phyloP scores from a whole-genome alignment of 2,797 vertebrate genomes.

The Protonibea diacanthus region DNA sequence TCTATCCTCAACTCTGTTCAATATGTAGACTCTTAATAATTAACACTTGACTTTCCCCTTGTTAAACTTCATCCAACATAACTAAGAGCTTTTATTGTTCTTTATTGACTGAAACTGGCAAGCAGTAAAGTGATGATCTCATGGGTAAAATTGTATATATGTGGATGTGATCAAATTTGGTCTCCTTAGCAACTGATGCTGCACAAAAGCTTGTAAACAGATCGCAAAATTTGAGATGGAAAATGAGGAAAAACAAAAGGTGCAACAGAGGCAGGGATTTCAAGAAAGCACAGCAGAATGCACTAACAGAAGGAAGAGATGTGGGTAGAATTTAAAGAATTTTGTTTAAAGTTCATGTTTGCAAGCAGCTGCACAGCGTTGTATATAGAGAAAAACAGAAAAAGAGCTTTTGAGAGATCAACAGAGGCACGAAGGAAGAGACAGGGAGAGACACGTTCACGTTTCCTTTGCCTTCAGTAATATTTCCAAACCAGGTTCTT shows the following conservation, averaged over 20 bases:
- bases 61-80: constrained; percentile 19
- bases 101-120: constrained; percentile 46
- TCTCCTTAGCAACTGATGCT: constrained; percentile 74
- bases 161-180: constrained; percentile 64
- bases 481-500: constrained; percentile 60
- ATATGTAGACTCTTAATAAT: constrained; percentile 22
- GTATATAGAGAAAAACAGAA: not conserved
- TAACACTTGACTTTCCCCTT: constrained; percentile 16
- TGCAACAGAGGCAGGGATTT: not conserved
- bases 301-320: constrained; percentile 3
- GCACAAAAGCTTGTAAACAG: constrained; percentile 27
- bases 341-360: not conserved
- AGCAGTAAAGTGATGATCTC: constrained; percentile 58
- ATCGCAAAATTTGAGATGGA: not conserved
- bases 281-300: not conserved
- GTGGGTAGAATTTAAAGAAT: constrained; percentile 20
- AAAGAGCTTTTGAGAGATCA: not conserved
- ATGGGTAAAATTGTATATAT: constrained; percentile 49
- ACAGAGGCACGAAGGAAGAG: constrained; percentile 1
- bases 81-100: constrained; percentile 34
- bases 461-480: constrained; percentile 49
- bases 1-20: not conserved
- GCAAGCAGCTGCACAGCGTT: constrained; percentile 12
- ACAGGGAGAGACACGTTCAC: constrained; percentile 16
- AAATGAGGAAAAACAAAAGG: not conserved